Percentiles rank a stretch among this genome's conserved stretches.
Evolutionary conservation across 2,113 vertebrate genomes (phyloP).

Genomic region (Corythornis madagascariensis): DNA sequence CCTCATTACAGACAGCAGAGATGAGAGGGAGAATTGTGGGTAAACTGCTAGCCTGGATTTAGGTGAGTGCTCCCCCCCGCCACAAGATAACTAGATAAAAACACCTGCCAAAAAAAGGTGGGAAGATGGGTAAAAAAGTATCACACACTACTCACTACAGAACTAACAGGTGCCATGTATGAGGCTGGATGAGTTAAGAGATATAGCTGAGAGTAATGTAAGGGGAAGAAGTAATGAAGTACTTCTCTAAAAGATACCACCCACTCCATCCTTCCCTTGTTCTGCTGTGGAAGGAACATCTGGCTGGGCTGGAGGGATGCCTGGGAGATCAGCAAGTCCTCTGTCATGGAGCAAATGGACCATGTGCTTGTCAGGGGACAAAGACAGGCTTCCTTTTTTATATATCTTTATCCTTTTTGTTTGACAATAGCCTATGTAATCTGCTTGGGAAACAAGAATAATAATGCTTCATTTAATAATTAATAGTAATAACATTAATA

Average conservation of each 20-base stretch:
- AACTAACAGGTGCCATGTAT: too few relatives aligned
- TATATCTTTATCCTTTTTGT: neutral
- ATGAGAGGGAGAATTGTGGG: neutral
- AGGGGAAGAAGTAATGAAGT: neutral
- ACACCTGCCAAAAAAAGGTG: neutral
- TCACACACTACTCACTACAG: neutral
- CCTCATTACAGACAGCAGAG: neutral
- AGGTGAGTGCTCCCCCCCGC: neutral
- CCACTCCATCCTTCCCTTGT: fast-evolving
- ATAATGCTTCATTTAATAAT: neutral
- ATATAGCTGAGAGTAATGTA: neutral
- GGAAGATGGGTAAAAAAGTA: neutral
- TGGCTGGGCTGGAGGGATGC: neutral
- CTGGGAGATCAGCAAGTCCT: neutral
- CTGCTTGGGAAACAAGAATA: neutral
- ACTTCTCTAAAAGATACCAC: neutral
- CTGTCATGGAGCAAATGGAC: neutral
- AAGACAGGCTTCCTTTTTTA: neutral
- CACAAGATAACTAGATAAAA: neutral
- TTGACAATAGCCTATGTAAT: neutral
- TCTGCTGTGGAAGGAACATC: neutral
- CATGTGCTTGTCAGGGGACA: neutral
- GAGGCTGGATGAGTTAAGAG: neutral
- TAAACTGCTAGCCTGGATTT: neutral
- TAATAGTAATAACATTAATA: neutral